Evolutionary conservation across 2,888 invertebrate genomes (phyloP), one percentile per base, ranked within the genome.

Genomic region (Sipha maydis): DNA sequence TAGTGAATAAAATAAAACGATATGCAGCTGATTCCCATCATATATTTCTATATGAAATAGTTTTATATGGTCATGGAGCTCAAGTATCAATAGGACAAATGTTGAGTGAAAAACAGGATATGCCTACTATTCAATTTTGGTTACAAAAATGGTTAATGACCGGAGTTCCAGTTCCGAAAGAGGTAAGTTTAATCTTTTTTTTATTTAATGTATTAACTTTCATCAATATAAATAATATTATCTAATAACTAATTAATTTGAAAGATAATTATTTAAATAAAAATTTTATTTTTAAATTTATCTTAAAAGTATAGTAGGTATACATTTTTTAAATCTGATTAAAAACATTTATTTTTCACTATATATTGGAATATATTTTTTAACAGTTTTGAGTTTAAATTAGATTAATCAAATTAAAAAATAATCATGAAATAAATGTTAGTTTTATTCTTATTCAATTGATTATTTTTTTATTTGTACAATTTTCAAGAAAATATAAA

Each of bases 11-110:
- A 75, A 75, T 73, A 7, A 75, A 75, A 34, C 38, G 73, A 25
- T 3, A 19, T 8, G 38, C 73, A 19, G 73, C 25, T 34, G 34
- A 75, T 38, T 38, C 38, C 3, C 38, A 75, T 19, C 38, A 75
- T 19, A 75, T 75, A 75, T 75, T 73, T 75, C 34, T 75, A 19
- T 75, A 75, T 34, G 73, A 75, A 75, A 75, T 75, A 75, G 38
- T 75, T 75, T 21, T 75, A 19, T 34, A 75, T 75, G 38, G 73
- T 38, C 31, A 71, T 71, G 31, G 31, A 31, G 21, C 38, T 5
- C 54, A 79, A 61, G 54, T 34, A 48, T 54, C n/a, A n/a, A 61
- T 79, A 48, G 79, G 25, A n/a, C 54, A 79, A 56, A 54, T 79
- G 79, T 79, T 79, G 25, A 56, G 54, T 25, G 21, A 61, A 38